Base-by-base conservation (phyloP, 2,888 invertebrate species). In the Sipha maydis region DNA sequence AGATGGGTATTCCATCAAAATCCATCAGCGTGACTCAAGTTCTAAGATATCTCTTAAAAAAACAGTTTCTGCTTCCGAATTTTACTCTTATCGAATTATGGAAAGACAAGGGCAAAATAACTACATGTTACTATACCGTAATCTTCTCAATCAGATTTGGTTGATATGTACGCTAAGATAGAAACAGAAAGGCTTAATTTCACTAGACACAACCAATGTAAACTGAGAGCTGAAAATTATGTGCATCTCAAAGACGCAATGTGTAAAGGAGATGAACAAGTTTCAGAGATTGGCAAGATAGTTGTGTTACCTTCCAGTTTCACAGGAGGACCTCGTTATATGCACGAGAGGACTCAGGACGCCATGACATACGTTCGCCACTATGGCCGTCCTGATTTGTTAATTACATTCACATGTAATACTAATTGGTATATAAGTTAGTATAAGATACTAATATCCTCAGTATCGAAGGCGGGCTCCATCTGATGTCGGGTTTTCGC, bases 331-430 rank as follows among this genome's bases (percentile, higher is more conserved):
- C 91, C 91, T 11, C 83, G 91, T 17, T 91, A 91, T 84, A 90
- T 91, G 91, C 91, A 91, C 41, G 91, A 91, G 90, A 89, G 90
- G 77, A 89, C 90, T 21, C 91, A 91, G 89, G 91, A 91, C 90
- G 91, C 91, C 14, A 90, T 91, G 91, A 90, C 91, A 7, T 91
- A 90, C 89, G 91, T 91, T 2, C 90, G 91, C 8, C 89, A 76
- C 19, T 90, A 90, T 84, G 91, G 91, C 90, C 34, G n/a, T n/a
- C n/a, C n/a, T n/a, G n/a, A n/a, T n/a, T n/a, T n/a, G n/a, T n/a
- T n/a, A n/a, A n/a, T n/a, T n/a, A n/a, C n/a, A n/a, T 90, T 90
- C 85, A 91, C 91, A n/a, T 91, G 91, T 83, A 91, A 91, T 90
- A 91, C 90, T 61, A 89, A 90, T n/a, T n/a, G n/a, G n/a, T n/a